phyloP scores from a whole-genome alignment of 2,888 invertebrate species.

The Clitarchus hookeri region DNA sequence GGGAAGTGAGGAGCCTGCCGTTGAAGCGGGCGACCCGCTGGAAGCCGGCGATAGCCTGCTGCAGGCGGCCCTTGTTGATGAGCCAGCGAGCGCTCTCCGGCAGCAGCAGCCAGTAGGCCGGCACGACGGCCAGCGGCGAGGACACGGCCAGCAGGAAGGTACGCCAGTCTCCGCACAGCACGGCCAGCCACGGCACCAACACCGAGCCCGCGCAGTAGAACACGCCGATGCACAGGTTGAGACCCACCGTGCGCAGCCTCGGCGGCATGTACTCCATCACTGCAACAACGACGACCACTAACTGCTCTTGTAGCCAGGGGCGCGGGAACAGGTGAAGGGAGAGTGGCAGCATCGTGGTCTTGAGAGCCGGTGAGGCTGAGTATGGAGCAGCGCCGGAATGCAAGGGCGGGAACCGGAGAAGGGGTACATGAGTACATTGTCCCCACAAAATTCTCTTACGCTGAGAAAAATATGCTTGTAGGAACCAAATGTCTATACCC shows the following conservation, averaged over 20 bases:
- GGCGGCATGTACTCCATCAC: slow-evolving; percentile 66
- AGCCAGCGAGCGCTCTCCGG: slow-evolving; percentile 67
- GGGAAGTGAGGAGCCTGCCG: slow-evolving; percentile 53
- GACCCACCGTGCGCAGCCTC: slow-evolving; percentile 60
- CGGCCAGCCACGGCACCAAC: slow-evolving; percentile 58
- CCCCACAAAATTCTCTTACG: no score
- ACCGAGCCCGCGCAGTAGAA: slow-evolving; percentile 64
- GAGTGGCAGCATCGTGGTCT: no score
- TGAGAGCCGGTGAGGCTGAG: no score
- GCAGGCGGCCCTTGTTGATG: slow-evolving; percentile 58
- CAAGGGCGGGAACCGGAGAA: no score
- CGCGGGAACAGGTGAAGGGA: no score
- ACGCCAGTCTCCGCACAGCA: slow-evolving; percentile 57
- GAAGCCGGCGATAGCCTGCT: slow-evolving; percentile 58
- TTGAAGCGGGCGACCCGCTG: slow-evolving; percentile 60
- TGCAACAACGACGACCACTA: slow-evolving; percentile 46
- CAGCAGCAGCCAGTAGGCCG: slow-evolving; percentile 44
- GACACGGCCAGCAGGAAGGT: slow-evolving; percentile 59
- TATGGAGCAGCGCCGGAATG: no score
- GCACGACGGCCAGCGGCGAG: slow-evolving; percentile 32
- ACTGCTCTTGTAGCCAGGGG: no score
- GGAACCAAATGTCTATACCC: no score
- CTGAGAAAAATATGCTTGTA: no score
- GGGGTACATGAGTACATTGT: no score
- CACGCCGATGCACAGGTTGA: slow-evolving; percentile 63